Conservation (phyloP, 1,140 invertebrate species). For the Pygmarrhopalites habei region DNA sequence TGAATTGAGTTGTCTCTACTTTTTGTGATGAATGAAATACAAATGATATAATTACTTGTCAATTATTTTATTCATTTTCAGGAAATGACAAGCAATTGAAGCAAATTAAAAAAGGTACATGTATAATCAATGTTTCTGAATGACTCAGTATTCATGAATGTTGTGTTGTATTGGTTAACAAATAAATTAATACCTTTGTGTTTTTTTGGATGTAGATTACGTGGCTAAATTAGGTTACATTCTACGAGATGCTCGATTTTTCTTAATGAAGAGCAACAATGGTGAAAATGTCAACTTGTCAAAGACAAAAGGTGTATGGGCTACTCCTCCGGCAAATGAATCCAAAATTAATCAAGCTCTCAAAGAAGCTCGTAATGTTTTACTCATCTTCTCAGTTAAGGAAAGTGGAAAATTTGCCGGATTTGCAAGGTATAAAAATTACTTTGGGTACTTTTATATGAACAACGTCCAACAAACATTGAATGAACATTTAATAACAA, state of each 20-base stretch:
- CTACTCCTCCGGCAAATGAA: constrained; percentile 94
- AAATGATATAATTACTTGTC: no score
- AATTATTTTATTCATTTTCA: constrained; percentile 1
- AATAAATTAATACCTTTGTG: no score
- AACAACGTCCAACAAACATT: no score
- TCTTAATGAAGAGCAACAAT: constrained; percentile 97
- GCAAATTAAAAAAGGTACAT: constrained; percentile 17
- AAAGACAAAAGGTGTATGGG: constrained; percentile 95
- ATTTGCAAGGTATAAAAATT: no score
- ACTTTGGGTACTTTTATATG: no score
- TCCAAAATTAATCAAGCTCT: constrained; percentile 91
- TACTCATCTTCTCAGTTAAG: constrained; percentile 94
- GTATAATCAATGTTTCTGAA: neutral
- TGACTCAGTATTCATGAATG: no score
- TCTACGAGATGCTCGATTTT: constrained; percentile 90
- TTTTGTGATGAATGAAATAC: no score
- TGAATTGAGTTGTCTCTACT: no score
- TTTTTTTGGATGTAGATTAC: no score
- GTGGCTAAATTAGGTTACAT: constrained; percentile 86
- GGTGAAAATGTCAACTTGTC: constrained; percentile 91
- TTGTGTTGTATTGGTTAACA: no score
- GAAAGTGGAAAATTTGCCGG: constrained; percentile 88
- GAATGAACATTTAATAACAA: no score
- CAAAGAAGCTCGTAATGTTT: constrained; percentile 82
- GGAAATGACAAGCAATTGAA: constrained; percentile 7